Base-by-base conservation (phyloP, 2,113 vertebrate species). In the Entomyzon cyanotis region DNA sequence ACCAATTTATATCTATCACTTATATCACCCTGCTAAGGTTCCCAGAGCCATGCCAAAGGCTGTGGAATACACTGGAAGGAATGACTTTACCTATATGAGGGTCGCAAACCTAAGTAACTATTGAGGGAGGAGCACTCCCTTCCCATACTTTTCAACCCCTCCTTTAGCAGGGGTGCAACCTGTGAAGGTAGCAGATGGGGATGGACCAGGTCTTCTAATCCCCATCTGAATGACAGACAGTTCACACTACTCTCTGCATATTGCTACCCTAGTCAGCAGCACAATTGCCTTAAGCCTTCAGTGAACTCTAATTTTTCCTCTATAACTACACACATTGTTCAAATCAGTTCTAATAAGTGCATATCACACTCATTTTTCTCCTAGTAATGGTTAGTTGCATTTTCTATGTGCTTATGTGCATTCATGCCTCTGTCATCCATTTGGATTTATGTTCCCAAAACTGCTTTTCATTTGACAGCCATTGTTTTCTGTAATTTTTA, bases 361-460 rank as follows among this genome's bases (percentile, higher is more conserved):
- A 4, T 16, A 68, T 59, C 53, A 53, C 17, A 37, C 19, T 75
- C 46, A 56, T 71, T 91, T 87, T 94, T 88, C 81, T 80, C 46
- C 55, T 69, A 46, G 55, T 90, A 88, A 92, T 53, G 15, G 31
- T 64, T 81, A 68, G 39, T 76, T 86, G 46, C n/a, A 46, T 90
- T 88, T 95, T 78, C 42, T 83, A 5, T 55, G 58, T 87, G 56
- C 31, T 79, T 79, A 53, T 76, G 74, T 69, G 59, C 33, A 55
- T 84, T 93, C 33, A 42, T 70, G 33, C 47, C 55, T 73, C 23
- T 70, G 35, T 83, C 33, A 89, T 81, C 46, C 33, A 50, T 74
- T 95, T 84, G 86, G 55, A 84, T 93, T 84, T 88, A 86, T n/a
- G n/a, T 87, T 96, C 94, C 79, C 90, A 84, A 87, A 86, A 30